A percentile compares a stretch with the other conserved stretches of the same genome.
Conservation (phyloP, 1,140 invertebrate genomes). For the Trachymyrmex septentrionalis region DNA sequence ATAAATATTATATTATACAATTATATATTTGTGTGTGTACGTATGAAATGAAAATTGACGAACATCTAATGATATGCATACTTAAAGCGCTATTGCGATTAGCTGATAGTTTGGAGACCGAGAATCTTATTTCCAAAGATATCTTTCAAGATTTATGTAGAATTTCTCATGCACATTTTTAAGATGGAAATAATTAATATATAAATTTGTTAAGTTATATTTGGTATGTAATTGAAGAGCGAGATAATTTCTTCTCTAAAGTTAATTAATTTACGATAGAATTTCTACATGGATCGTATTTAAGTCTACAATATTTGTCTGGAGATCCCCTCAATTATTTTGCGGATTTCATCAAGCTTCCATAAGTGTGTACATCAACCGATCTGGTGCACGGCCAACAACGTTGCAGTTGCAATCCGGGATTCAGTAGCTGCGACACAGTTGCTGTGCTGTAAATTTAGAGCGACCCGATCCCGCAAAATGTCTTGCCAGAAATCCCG, state of each 20-base stretch:
- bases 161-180: not conserved
- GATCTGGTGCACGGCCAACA: constrained; percentile 45
- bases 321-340: not conserved
- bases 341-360: constrained; percentile 3
- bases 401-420: constrained; percentile 32
- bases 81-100: not conserved
- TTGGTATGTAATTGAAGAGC: not conserved
- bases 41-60: not conserved
- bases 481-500: constrained; percentile 50
- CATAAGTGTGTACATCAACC: not conserved
- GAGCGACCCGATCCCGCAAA: constrained; percentile 26
- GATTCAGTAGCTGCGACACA: not conserved
- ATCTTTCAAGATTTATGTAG: not conserved
- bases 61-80: not conserved
- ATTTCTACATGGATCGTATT: not conserved
- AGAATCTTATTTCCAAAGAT: not conserved
- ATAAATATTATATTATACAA: not conserved
- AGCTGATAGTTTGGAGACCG: not conserved
- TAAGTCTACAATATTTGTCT: not conserved
- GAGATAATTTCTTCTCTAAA: not conserved
- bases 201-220: not conserved
- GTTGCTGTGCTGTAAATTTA: constrained; percentile 46
- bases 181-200: not conserved
- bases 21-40: not conserved
- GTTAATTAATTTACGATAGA: not conserved